Base-by-base conservation (phyloP, 2,888 invertebrate genomes). In the Byasa hedistus region DNA sequence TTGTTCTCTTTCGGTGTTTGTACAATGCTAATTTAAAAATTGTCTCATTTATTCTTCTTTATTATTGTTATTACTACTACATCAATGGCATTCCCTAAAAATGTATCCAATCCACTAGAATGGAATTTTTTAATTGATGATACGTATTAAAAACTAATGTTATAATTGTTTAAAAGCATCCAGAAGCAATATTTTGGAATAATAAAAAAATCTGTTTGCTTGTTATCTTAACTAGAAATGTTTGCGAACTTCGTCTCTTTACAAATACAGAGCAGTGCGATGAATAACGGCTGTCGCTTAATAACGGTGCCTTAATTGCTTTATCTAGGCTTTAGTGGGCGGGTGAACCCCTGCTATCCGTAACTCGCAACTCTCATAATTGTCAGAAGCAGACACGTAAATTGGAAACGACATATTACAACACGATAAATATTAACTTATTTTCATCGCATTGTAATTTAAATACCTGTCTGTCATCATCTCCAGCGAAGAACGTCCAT, bases 271-370 rank as follows among this genome's bases (percentile, higher is more conserved):
- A 83, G 80, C 79, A 81, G 80, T 78, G 81, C 77, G 27, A 86
- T 89, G 89, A 90, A 83, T 90, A 86, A 90, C 89, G 81, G 81
- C 76, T 72, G 81, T 79, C 85, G 82, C 81, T 89, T 89, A 89
- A 86, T 89, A 89, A 87, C 85, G 78, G 79, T 74, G 69, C 77
- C 77, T 82, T 89, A 88, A 89, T 89, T 89, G 85, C 84, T 86
- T 88, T 88, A 89, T 89, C 89, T 89, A 83, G 84, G 77, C 81
- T 75, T 79, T 74, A 72, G 79, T 75, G 71, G 83, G 83, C 81
- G 77, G 79, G 81, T 76, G 75, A 76, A 78, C 75, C 79, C 78
- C 79, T 73, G 80, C 82, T 82, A 89, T 89, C 85, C 85, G 87
- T 89, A 86, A 88, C 85, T 71, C 75, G 74, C 78, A 72, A 76